Evolutionary conservation across 2,888 invertebrate genomes (phyloP), one percentile per base, ranked within the genome.

Genomic region (Patella pellucida): DNA sequence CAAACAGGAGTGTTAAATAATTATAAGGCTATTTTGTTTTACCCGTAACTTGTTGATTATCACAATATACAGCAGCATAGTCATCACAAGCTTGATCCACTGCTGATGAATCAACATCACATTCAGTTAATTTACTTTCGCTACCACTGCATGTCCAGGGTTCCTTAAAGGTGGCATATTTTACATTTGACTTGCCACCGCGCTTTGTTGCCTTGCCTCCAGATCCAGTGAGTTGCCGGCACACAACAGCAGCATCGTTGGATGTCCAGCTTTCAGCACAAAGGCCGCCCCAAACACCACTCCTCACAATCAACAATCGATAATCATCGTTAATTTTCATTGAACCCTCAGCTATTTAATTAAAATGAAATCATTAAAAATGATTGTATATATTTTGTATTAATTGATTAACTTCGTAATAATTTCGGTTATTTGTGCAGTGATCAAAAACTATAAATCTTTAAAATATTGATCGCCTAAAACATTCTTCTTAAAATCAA

Each of bases 251-350:
- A 9, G 62, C 62, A 62, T 62, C 62, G 14, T 62, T 62, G 23
- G 19, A 14, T 23, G 19, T 62, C 62, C 62, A 62, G 23, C 62
- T 62, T 23, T 62, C 62, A 19, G 62, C 62, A 62, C 62, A 62
- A 23, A 62, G 62, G 16, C 62, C 62, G 19, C 62, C 62, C 62
- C 62, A 62, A 62, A 62, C 62, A 62, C 62, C 62, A 11, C 14
- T 62, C 23, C 23, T 62, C 23, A 62, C 62, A 62, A 62, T 62
- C 14, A 62, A 23, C 19, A 62, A 16, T 62, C 62, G 19, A 62
- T 23, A 62, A 23, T 62, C 62, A 23, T 62, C 62, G 23, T 12
- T 62, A 12, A 62, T 62, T 62, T 62, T 62, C 23, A 62, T 23
- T 9, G 62, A 23, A 12, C 62, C 62, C 14, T 62, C 62, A 62